Base-by-base conservation (phyloP, 2,888 invertebrate species). In the Latrodectus elegans region DNA sequence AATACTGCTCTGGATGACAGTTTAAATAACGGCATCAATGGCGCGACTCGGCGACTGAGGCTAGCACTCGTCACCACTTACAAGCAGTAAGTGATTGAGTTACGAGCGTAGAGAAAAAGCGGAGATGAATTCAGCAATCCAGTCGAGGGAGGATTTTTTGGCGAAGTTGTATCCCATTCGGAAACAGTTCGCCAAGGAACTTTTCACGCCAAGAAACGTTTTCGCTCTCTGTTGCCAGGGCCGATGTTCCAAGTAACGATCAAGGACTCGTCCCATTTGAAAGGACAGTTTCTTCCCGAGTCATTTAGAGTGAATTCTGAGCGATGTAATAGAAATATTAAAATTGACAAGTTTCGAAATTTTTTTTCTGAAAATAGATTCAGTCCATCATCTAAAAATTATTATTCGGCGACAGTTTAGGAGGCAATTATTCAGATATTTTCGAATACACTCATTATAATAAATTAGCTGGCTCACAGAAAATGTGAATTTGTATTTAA, bases 191-290 rank as follows among this genome's bases (percentile, higher is more conserved):
- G 81, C 81, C 81, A 81, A 81, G 53, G n/a, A 64, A 12, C 12
- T 15, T 8, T 11, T 81, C 60, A 15, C 73, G 81, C 81, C 81
- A 81, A 81, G 12, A 4, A 22, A 26, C 26, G 51, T 26, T 67
- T 38, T 64, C 49, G 9, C 55, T 64, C 64, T 75, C 74, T 81
- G 82, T 82, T 82, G 60, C 82, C 82, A 82, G 75, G 82, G 82
- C 68, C 82, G 49, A 15, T 26, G 68, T 53, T 73, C 49, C 49
- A 71, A 65, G 68, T 17, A 26, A 15, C 38, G 51, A 12, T 73
- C 72, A 80, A 73, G 80, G 72, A 64, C 65, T 49, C 12, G 67
- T 68, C 9, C 8, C 17, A 68, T 17, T 60, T 11, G 67, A 3
- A 68, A 68, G 17, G 67, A 68, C 17, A 26, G 22, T 26, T 10